Conservation (phyloP, 2,797 vertebrate genomes). For the Antennarius maculatus region DNA sequence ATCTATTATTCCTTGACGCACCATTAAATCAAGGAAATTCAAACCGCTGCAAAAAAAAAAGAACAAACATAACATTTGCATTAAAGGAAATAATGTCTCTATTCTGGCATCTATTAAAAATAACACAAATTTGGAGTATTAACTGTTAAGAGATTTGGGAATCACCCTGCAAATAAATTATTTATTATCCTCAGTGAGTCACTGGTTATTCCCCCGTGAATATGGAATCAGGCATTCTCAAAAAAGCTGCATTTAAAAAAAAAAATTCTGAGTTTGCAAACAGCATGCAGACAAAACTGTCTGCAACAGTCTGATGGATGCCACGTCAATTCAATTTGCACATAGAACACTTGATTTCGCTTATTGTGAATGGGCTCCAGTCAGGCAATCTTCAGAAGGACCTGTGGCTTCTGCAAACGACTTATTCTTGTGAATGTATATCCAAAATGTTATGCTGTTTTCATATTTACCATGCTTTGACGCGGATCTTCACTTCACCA, state of each 20-base stretch:
- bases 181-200: constrained; percentile 47
- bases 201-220: constrained; percentile 23
- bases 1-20: constrained; percentile 97
- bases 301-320: not conserved
- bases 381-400: constrained; percentile 33
- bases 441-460: too few species aligned
- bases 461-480: constrained; percentile 90
- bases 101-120: constrained; percentile 15
- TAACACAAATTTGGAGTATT: not conserved
- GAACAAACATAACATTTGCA: not conserved
- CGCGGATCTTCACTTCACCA: constrained; percentile 94
- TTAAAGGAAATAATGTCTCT: constrained; percentile 2
- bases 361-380: constrained; percentile 15
- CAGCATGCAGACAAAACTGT: constrained; percentile 3
- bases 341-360: constrained; percentile 10
- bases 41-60: constrained; percentile 87
- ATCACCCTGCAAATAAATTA: constrained; percentile 18
- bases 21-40: constrained; percentile 99
- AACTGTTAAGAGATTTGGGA: constrained; percentile 9
- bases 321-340: not conserved
- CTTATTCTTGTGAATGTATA: not conserved
- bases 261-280: constrained; percentile 15
- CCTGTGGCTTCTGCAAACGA: constrained; percentile 59
- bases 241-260: too few species aligned
- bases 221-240: constrained; percentile 35